phyloP scores from a whole-genome alignment of 2,113 vertebrate species.

The Propithecus coquereli region DNA sequence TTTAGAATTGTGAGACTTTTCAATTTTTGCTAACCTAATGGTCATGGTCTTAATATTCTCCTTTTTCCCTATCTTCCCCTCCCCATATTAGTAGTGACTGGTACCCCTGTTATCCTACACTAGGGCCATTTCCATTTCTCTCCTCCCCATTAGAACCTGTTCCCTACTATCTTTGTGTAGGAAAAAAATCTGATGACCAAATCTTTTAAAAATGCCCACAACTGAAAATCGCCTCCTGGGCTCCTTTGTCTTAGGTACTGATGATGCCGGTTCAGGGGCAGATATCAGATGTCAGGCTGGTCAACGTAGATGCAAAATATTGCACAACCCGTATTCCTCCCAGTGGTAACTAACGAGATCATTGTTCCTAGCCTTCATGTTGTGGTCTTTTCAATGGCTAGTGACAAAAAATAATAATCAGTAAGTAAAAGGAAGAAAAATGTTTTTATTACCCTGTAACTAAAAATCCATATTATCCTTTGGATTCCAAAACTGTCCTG shows the following conservation, averaged over 20 bases:
- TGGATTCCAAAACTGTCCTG: background rate
- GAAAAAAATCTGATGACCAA: background rate
- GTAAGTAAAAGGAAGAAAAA: background rate
- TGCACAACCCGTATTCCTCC: background rate
- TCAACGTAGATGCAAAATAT: no score
- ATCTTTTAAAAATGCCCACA: background rate
- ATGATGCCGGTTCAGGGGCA: background rate
- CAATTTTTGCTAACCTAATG: background rate
- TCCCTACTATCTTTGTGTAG: background rate
- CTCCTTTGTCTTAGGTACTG: background rate
- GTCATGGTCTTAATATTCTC: background rate
- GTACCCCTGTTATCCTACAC: fast-evolving
- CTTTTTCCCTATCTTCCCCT: background rate
- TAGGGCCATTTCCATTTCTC: background rate
- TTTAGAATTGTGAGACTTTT: background rate
- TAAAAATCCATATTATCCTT: background rate
- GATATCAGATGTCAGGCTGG: background rate
- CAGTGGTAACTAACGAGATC: background rate
- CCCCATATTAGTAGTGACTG: fast-evolving
- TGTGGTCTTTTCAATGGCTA: background rate
- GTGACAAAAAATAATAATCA: no score
- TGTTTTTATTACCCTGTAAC: background rate
- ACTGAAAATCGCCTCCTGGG: background rate
- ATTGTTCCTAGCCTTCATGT: background rate
- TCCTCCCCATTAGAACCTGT: background rate